A percentile compares a stretch with the other conserved stretches of the same genome.
These are phyloP conservation scores for Fundulus diaphanus DNA, from an alignment of 2,797 vertebrate species.

Conservation along the genomic window DNA sequence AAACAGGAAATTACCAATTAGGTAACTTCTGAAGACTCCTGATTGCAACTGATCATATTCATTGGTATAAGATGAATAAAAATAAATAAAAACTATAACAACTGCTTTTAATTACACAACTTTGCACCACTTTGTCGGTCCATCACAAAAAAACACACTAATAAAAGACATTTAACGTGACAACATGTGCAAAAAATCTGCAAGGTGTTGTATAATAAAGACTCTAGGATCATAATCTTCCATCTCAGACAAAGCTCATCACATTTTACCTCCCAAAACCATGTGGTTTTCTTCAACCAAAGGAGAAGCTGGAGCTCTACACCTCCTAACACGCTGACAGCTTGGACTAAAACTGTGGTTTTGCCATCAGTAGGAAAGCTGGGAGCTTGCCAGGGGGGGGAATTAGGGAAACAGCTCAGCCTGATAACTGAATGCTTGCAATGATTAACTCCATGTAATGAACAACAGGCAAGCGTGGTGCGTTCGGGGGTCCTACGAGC, in stretches of 20 bases:
- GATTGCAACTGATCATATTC: neutral
- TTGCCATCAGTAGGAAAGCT: constrained; percentile 5
- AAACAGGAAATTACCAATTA: neutral
- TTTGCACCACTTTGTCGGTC: neutral
- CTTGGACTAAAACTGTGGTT: neutral
- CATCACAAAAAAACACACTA: neutral
- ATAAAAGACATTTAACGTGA: neutral
- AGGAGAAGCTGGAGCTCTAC: neutral
- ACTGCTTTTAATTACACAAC: neutral
- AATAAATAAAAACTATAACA: neutral
- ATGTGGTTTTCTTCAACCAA: neutral
- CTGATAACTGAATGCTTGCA: neutral
- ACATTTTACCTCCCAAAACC: neutral
- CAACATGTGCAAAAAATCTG: neutral
- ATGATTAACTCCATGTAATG: constrained; percentile 5
- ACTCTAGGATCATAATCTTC: no score
- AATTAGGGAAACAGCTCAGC: neutral
- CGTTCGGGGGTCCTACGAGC: neutral
- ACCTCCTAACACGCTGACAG: neutral
- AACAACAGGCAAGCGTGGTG: neutral
- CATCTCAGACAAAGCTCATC: no score
- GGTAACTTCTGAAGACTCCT: neutral
- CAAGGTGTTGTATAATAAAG: no score
- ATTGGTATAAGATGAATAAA: neutral
- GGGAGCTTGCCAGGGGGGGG: neutral